phyloP scores from a whole-genome alignment of 2,888 invertebrate genomes.

The Caenorhabditis sp. region DNA sequence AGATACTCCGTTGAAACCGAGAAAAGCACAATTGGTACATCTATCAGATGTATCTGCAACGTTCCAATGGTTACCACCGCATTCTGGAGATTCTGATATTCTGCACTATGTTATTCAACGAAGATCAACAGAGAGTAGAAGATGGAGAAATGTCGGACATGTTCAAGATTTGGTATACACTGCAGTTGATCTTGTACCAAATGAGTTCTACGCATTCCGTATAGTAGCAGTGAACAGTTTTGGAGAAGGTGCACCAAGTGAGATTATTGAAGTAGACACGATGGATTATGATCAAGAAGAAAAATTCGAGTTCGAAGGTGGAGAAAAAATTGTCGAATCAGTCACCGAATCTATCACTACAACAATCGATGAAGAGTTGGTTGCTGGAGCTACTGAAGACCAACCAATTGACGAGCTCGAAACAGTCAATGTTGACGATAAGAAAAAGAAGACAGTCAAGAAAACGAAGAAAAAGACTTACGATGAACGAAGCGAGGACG shows the following conservation, averaged over 20 bases:
- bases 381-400: too few relatives aligned
- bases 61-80: constrained; percentile 42
- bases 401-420: too few relatives aligned
- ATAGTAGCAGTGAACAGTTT: constrained; percentile 46
- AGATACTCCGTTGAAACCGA: constrained; percentile 47
- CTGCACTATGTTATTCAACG: constrained; percentile 47
- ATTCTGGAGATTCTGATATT: constrained; percentile 42
- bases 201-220: constrained; percentile 57
- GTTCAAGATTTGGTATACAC: constrained; percentile 33
- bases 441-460: too few relatives aligned
- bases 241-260: constrained; percentile 49
- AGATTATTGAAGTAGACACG: constrained; percentile 44
- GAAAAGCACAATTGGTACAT: constrained; percentile 36
- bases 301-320: constrained; percentile 30
- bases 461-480: too few relatives aligned
- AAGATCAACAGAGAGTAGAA: constrained; percentile 48
- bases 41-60: constrained; percentile 44
- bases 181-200: constrained; percentile 49
- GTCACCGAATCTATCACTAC: not conserved
- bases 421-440: too few relatives aligned
- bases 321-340: constrained; percentile 7
- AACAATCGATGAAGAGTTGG: not conserved
- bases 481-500: too few relatives aligned
- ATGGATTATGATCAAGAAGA: constrained; percentile 36
- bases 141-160: constrained; percentile 51